These are phyloP conservation scores for Arbacia lixula DNA, from an alignment of 53 echinoderm and acorn worm genomes.

Conservation along the genomic window DNA sequence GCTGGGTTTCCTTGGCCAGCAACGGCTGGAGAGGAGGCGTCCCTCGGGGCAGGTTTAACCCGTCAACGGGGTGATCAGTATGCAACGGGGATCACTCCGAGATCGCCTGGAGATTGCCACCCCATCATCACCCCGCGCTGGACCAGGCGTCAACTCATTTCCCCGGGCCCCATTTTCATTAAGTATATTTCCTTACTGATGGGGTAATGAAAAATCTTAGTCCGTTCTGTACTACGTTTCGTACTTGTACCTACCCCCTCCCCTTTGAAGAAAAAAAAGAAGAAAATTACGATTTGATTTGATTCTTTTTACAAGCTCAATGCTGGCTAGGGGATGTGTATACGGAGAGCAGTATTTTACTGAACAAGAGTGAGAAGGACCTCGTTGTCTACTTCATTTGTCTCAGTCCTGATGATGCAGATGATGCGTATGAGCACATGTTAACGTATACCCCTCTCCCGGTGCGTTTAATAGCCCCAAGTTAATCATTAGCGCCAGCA, in stretches of 20 bases:
- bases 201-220: slow-evolving; percentile 31
- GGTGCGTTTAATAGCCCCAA: slow-evolving; percentile 56
- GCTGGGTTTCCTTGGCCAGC: background rate
- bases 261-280: too few species aligned
- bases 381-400: too few species aligned
- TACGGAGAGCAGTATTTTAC: too few species aligned
- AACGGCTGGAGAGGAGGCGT: slow-evolving; percentile 20
- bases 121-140: slow-evolving; percentile 45
- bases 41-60: slow-evolving; percentile 26
- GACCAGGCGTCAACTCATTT: slow-evolving; percentile 50
- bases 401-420: too few species aligned
- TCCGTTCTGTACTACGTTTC: too few species aligned
- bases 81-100: slow-evolving; percentile 19
- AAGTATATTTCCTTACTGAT: slow-evolving; percentile 21
- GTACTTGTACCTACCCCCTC: too few species aligned
- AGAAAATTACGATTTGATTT: too few species aligned
- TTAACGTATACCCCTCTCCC: slow-evolving; percentile 29
- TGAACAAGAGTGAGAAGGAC: too few species aligned
- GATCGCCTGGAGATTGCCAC: slow-evolving; percentile 37
- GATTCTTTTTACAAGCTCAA: too few species aligned
- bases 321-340: too few species aligned
- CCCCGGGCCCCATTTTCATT: slow-evolving; percentile 49
- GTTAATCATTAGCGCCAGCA: slow-evolving; percentile 55
- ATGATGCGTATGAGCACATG: too few species aligned
- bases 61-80: slow-evolving; percentile 44